Percentiles rank a stretch among this genome's conserved stretches.
phyloP scores from a whole-genome alignment of 2,113 vertebrate genomes.

The Parus major region DNA sequence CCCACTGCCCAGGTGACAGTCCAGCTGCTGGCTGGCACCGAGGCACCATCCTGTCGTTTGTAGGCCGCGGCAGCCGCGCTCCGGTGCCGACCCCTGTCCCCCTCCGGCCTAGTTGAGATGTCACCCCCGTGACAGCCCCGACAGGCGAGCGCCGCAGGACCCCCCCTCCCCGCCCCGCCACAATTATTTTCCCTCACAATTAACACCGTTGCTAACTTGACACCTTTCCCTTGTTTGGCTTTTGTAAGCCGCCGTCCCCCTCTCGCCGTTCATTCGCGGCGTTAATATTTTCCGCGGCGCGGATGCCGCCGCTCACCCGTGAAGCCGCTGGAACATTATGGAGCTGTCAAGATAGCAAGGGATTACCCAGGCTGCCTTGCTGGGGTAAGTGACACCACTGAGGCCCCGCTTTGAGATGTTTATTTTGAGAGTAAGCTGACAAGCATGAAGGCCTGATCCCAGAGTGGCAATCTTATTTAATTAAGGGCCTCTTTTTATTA shows the following conservation, averaged over 20 bases:
- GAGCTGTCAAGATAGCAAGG: constrained; percentile 96
- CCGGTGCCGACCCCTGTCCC: not conserved
- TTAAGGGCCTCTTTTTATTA: constrained; percentile 89
- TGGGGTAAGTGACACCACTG: constrained; percentile 84
- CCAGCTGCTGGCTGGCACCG: not conserved
- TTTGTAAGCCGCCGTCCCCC: constrained; percentile 67
- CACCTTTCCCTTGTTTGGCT: constrained; percentile 79
- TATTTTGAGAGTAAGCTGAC: constrained; percentile 96
- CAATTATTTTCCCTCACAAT: constrained; percentile 86
- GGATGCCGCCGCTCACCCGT: constrained; percentile 84
- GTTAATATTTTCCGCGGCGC: constrained; percentile 87
- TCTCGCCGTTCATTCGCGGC: constrained; percentile 82
- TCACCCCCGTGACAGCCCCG: constrained; percentile 81
- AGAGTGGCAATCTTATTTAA: constrained; percentile 86
- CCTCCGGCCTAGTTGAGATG: constrained; percentile 81
- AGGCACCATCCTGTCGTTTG: constrained; percentile 29
- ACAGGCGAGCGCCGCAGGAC: constrained; percentile 46
- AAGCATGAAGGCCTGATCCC: constrained; percentile 94
- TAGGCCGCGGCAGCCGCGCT: not conserved
- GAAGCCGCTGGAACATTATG: constrained; percentile 89
- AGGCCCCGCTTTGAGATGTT: constrained; percentile 91
- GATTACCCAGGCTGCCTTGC: constrained; percentile 93
- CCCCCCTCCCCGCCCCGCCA: constrained; percentile 26
- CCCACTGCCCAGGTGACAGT: not conserved
- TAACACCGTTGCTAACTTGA: constrained; percentile 80